Conservation (phyloP, 2,797 vertebrate genomes). For the Molossus molossus region DNA sequence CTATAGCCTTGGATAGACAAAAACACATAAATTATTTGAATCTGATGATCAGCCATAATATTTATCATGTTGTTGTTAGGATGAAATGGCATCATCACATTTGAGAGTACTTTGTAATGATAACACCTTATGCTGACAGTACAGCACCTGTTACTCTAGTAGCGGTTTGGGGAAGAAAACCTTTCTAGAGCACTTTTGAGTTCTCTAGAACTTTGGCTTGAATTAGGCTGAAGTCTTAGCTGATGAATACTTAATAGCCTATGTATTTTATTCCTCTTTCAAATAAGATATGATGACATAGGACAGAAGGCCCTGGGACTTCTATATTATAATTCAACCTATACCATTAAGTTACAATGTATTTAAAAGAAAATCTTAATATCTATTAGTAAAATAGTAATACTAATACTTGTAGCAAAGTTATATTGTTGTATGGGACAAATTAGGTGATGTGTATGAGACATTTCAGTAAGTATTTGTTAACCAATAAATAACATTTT, state of each 20-base stretch:
- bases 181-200: neutral
- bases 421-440: neutral
- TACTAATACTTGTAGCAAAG: neutral
- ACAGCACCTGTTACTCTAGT: neutral
- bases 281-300: slow-evolving; percentile 20
- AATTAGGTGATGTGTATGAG: neutral
- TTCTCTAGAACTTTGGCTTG: neutral
- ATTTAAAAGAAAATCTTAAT: slow-evolving; percentile 17
- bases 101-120: neutral
- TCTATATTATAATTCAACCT: neutral
- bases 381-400: neutral
- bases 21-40: slow-evolving; percentile 16
- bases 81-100: slow-evolving; percentile 17
- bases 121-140: neutral
- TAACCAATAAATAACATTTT: neutral
- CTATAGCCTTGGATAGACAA: neutral
- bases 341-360: neutral
- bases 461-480: neutral
- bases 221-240: neutral
- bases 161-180: neutral
- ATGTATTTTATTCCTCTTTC: slow-evolving; percentile 4
- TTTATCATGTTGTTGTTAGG: neutral
- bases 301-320: neutral
- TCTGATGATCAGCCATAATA: slow-evolving; percentile 9
- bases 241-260: neutral